phyloP scores from a whole-genome alignment of 1,140 invertebrate genomes.

The Drosophila pectinifera region DNA sequence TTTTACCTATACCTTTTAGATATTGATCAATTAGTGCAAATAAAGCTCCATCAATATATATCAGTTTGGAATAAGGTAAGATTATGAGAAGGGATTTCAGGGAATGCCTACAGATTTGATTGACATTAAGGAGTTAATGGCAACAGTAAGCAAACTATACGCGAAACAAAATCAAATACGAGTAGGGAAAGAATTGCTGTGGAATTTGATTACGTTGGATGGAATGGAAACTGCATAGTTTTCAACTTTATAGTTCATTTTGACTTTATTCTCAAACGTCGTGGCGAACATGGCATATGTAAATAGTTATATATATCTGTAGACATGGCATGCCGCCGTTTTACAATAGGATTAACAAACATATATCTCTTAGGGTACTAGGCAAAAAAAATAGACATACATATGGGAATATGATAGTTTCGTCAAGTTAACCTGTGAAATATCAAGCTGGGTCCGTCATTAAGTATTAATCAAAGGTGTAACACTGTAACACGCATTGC shows the following conservation, averaged over 20 bases:
- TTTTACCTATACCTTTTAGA: too few species aligned
- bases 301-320: constrained; percentile 6
- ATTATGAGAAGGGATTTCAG: too few species aligned
- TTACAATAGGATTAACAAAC: constrained; percentile 44
- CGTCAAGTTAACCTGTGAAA: constrained; percentile 18
- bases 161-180: too few species aligned
- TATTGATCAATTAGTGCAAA: too few species aligned
- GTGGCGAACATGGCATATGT: constrained; percentile 24
- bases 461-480: constrained; percentile 26
- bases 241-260: constrained; percentile 31
- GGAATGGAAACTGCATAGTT: background rate
- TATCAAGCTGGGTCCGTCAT: constrained; percentile 19
- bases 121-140: too few species aligned
- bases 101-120: too few species aligned
- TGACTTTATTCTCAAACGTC: constrained; percentile 61
- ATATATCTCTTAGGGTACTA: constrained; percentile 25
- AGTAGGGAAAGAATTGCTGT: too few species aligned
- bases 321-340: constrained; percentile 15
- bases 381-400: constrained; percentile 32
- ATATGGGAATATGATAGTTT: constrained; percentile 18
- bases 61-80: too few species aligned
- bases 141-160: too few species aligned
- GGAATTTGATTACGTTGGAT: too few species aligned
- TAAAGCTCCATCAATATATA: too few species aligned
- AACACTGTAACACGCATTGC: constrained; percentile 18